A percentile compares a stretch with the other conserved stretches of the same genome.
Conservation (phyloP, 2,888 invertebrate species). For the Ethmia dodecea region DNA sequence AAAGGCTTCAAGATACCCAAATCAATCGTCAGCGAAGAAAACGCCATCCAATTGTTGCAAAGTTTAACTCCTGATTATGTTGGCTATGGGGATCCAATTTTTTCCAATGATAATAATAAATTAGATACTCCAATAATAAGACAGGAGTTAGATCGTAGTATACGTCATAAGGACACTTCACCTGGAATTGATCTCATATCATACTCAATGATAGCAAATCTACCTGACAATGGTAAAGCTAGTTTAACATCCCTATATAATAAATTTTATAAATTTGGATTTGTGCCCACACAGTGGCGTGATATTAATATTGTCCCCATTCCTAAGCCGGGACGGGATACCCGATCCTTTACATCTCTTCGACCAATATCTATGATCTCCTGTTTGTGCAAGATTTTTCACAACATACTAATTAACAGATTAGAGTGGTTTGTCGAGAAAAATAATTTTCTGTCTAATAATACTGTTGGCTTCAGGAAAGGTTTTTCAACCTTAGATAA, state of each 20-base stretch:
- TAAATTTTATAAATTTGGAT: not conserved
- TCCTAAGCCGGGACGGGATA: not conserved
- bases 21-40: not conserved
- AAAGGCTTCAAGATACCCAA: not conserved
- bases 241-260: not conserved
- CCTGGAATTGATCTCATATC: not conserved
- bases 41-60: not conserved
- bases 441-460: slow-evolving; percentile 3
- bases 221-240: not conserved
- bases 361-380: not conserved
- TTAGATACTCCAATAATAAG: not conserved
- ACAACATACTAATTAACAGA: slow-evolving; percentile 10
- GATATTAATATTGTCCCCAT: not conserved
- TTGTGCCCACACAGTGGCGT: not conserved
- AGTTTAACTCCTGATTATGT: not conserved
- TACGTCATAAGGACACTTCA: not conserved
- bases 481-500: slow-evolving; percentile 12
- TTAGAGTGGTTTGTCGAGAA: slow-evolving; percentile 17
- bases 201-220: not conserved
- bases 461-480: slow-evolving; percentile 15
- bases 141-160: not conserved
- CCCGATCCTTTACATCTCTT: not conserved
- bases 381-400: slow-evolving; percentile 15
- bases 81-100: not conserved
- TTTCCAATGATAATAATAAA: not conserved